Evolutionary conservation across 2,888 invertebrate species (phyloP).

Genomic region (Spisula subtruncata): DNA sequence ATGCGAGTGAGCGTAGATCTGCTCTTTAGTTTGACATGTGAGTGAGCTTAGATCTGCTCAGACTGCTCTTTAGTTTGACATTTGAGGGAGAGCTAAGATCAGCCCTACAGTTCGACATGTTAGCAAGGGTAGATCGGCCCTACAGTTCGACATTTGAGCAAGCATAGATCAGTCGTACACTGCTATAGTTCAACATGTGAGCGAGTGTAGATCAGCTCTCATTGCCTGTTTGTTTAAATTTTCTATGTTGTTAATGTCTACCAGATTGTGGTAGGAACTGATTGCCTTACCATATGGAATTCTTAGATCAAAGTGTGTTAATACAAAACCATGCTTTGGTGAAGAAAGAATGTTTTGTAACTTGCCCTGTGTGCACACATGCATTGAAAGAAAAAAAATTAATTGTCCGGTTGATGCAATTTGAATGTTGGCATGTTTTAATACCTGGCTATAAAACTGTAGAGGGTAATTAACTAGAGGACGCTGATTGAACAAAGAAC

Average conservation of each 20-base stretch:
- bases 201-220: background rate
- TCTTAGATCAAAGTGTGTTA: slow-evolving; percentile 13
- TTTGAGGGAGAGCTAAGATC: too few relatives aligned
- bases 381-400: slow-evolving; percentile 29
- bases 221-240: slow-evolving; percentile 22
- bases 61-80: too few relatives aligned
- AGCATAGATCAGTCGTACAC: too few relatives aligned
- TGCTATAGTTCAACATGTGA: background rate
- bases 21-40: too few relatives aligned
- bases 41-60: too few relatives aligned
- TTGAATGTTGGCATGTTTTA: slow-evolving; percentile 26
- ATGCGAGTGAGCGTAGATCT: too few relatives aligned
- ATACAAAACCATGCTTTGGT: slow-evolving; percentile 17
- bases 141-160: too few relatives aligned
- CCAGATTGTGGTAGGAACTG: slow-evolving; percentile 5
- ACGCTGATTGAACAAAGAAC: slow-evolving; percentile 3
- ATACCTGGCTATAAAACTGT: slow-evolving; percentile 15
- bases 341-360: slow-evolving; percentile 31
- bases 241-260: slow-evolving; percentile 29
- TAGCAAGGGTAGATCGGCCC: too few relatives aligned
- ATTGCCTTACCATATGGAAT: slow-evolving; percentile 14
- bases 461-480: background rate
- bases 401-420: slow-evolving; percentile 22
- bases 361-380: slow-evolving; percentile 24
- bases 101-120: too few relatives aligned